Conservation (phyloP, 2,888 invertebrate species). For the Drosophila neoperkinsi region DNA sequence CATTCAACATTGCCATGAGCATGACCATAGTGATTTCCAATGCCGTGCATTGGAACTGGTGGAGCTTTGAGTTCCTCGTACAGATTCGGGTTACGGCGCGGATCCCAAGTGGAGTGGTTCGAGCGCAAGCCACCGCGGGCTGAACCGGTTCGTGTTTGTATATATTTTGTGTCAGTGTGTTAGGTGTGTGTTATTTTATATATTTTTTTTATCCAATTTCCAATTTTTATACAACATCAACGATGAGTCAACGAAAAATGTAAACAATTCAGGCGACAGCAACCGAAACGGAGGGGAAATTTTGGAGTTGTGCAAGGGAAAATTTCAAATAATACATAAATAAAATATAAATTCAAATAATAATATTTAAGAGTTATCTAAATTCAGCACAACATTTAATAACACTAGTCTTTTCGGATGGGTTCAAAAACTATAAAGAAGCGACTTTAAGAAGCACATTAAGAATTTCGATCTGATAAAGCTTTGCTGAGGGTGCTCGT, state of each 20-base stretch:
- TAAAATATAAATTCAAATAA: constrained; percentile 13
- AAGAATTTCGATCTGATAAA: constrained; percentile 64
- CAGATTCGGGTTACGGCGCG: constrained; percentile 90
- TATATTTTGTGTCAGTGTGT: constrained; percentile 30
- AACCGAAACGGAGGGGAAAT: constrained; percentile 57
- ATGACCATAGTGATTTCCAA: constrained; percentile 83
- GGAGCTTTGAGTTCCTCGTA: constrained; percentile 94
- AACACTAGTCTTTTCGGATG: constrained; percentile 33
- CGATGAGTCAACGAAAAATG: constrained; percentile 51
- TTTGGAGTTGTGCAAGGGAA: constrained; percentile 28
- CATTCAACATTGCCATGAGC: constrained; percentile 82
- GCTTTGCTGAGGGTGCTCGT: constrained; percentile 46
- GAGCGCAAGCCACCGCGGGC: constrained; percentile 84
- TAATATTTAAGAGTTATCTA: constrained; percentile 53
- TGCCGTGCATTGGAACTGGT: constrained; percentile 86
- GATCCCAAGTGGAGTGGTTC: constrained; percentile 94
- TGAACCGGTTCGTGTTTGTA: constrained; percentile 58
- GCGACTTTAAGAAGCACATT: constrained; percentile 66
- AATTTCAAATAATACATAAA: constrained; percentile 40
- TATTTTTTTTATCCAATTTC: constrained; percentile 62
- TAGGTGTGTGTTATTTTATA: constrained; percentile 33
- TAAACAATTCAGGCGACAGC: constrained; percentile 58
- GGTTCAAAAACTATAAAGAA: constrained; percentile 46
- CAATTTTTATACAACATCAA: constrained; percentile 76
- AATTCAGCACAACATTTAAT: constrained; percentile 83